These are phyloP conservation scores for Calyptomena viridis DNA, from an alignment of 2,113 vertebrate species.

Conservation along the genomic window DNA sequence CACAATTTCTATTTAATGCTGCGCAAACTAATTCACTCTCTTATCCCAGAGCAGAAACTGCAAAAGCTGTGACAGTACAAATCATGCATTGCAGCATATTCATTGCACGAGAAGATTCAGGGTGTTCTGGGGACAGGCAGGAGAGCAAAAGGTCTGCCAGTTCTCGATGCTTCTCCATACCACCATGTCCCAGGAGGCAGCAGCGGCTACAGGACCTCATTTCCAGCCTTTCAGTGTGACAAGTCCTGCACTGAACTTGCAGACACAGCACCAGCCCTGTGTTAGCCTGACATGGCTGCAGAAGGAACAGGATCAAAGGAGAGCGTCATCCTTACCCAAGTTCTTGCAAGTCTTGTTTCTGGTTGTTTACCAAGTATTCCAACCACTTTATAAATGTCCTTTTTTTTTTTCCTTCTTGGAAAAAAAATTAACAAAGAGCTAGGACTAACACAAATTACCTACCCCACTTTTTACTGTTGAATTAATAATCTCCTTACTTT, in stretches of 20 bases:
- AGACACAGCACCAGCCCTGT: background rate
- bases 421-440: background rate
- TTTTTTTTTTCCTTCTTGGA: background rate
- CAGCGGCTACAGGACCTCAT: background rate
- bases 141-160: background rate
- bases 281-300: background rate
- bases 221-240: background rate
- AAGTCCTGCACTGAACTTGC: background rate
- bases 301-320: conserved; percentile 8
- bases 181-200: background rate
- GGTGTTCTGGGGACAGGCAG: background rate
- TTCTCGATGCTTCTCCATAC: background rate
- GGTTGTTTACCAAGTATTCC: background rate
- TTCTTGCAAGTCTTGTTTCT: background rate
- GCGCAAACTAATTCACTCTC: background rate
- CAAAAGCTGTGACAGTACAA: background rate
- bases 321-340: background rate
- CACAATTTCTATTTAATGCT: background rate
- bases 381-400: background rate
- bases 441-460: background rate
- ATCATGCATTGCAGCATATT: rapidly evolving
- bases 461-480: background rate
- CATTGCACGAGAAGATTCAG: background rate
- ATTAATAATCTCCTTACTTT: background rate
- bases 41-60: background rate